Evolutionary conservation across 2,797 vertebrate species (phyloP).

Genomic region (Melanogrammus aeglefinus): DNA sequence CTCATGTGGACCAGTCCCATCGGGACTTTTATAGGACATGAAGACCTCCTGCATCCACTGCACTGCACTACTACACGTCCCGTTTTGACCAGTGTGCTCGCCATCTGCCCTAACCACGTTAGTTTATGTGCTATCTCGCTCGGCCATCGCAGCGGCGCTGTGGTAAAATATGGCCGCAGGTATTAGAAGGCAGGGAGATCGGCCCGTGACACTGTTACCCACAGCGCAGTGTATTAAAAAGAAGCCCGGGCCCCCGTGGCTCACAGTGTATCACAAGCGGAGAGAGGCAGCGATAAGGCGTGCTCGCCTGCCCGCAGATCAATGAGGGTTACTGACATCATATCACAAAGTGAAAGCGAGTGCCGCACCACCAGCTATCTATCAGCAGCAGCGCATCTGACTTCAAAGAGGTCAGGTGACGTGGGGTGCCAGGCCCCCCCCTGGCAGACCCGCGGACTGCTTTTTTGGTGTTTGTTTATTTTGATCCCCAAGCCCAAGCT

Average conservation of each 20-base stretch:
- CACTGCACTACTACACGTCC: conserved; percentile 21
- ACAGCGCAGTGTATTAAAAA: conserved; percentile 95
- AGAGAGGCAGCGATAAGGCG: conserved; percentile 89
- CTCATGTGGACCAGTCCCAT: conserved; percentile 17
- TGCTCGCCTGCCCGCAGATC: conserved; percentile 87
- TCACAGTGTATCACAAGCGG: conserved; percentile 87
- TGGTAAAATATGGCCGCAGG: conserved; percentile 75
- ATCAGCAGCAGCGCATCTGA: conserved; percentile 83
- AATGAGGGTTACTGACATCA: conserved; percentile 99
- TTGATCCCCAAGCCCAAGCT: conserved; percentile 17
- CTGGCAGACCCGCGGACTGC: conserved; percentile 31
- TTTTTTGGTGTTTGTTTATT: conserved; percentile 19
- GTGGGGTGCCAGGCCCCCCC: conserved; percentile 37
- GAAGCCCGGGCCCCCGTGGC: conserved; percentile 83
- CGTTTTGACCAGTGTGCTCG: conserved; percentile 44
- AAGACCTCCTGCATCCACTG: conserved; percentile 16
- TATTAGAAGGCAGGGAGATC: conserved; percentile 75
- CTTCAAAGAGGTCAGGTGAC: conserved; percentile 50
- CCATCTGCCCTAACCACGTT: conserved; percentile 48
- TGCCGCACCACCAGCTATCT: conserved; percentile 87
- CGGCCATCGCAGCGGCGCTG: conserved; percentile 48
- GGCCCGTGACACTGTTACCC: conserved; percentile 74
- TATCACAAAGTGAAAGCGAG: conserved; percentile 96
- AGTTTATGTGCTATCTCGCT: conserved; percentile 57
- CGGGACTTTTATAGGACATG: conserved; percentile 16